Conservation (phyloP, 2,113 vertebrate species). For the Lathamus discolor region DNA sequence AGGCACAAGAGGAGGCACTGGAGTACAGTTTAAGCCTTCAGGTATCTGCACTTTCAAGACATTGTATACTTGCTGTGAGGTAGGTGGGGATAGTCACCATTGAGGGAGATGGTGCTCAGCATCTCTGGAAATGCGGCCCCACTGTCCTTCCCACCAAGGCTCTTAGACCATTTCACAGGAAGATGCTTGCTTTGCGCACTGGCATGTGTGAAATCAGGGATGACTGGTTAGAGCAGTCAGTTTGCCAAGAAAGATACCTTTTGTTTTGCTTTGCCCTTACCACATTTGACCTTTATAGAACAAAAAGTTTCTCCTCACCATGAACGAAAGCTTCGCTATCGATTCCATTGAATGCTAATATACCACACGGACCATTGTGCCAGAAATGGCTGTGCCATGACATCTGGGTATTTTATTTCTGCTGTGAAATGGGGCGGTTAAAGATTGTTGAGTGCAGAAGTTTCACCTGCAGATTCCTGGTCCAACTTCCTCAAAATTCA, state of each 20-base stretch:
- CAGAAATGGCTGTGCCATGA: neutral
- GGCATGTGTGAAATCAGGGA: neutral
- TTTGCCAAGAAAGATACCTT: neutral
- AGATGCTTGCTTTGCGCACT: fast-evolving
- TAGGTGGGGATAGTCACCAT: neutral
- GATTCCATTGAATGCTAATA: neutral
- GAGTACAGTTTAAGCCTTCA: neutral
- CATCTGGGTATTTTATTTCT: neutral
- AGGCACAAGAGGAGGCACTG: neutral
- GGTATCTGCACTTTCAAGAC: neutral
- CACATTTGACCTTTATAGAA: slow-evolving; percentile 1
- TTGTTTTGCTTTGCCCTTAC: neutral
- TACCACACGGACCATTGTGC: neutral
- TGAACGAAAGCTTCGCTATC: neutral
- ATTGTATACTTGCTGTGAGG: neutral
- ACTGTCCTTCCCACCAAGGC: neutral
- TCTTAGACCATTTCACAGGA: neutral
- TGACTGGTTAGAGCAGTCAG: neutral
- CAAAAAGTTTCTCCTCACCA: neutral
- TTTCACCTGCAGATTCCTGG: neutral
- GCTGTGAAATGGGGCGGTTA: neutral
- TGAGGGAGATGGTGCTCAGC: neutral
- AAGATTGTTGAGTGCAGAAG: neutral
- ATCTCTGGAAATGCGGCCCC: fast-evolving
- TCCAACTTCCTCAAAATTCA: neutral